Base-by-base conservation (phyloP, 2,797 vertebrate genomes). In the Aeoliscus strigatus region DNA sequence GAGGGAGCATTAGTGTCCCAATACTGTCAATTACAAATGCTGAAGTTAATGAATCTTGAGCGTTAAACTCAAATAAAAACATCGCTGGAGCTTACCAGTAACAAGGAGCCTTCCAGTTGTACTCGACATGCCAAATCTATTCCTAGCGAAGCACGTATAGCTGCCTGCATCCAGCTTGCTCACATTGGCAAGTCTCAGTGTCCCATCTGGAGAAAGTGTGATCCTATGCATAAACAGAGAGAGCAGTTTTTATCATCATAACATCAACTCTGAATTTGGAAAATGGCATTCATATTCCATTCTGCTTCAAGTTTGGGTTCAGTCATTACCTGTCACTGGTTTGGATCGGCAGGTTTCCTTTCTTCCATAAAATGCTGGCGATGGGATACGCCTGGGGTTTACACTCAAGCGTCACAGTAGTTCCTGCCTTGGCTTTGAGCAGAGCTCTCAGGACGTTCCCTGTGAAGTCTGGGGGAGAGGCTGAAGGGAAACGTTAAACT, bases 401-500 rank as follows among this genome's bases (percentile, higher is more conserved):
- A 66, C 94, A 97, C 63, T 93, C 91, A 75, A 97, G 84, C 47
- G 79, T 86, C 76, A 94, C 93, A 8, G 88, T 83, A 53, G 88
- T 93, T 75, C 94, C 94, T 45, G 87, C 88, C 47, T 94, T 93
- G 56, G 91, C 91, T 84, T 94, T 94, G 69, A 93, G 88, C 77
- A 93, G 73, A 44, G 86, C 73, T 78, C 88, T 87, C 83, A 96
- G 90, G 21, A 92, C 85, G 24, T 81, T 94, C 67, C 86, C 91
- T 63, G 93, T 93, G 82, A 97, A 97, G 85, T 94, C 93, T 51
- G 94, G 94, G 55, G 94, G 89, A 60, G 92, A 93, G 28, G 94
- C 94, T 97, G 69, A 63, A 40, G 48, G 59, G 62, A 71, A 80
- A 66, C 26, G 69, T 49, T 31, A 74, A 75, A 63, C 38, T 41